A percentile compares a stretch with the other conserved stretches of the same genome.
phyloP scores from a whole-genome alignment of 2,797 vertebrate genomes.

The Gephyroberyx darwinii region DNA sequence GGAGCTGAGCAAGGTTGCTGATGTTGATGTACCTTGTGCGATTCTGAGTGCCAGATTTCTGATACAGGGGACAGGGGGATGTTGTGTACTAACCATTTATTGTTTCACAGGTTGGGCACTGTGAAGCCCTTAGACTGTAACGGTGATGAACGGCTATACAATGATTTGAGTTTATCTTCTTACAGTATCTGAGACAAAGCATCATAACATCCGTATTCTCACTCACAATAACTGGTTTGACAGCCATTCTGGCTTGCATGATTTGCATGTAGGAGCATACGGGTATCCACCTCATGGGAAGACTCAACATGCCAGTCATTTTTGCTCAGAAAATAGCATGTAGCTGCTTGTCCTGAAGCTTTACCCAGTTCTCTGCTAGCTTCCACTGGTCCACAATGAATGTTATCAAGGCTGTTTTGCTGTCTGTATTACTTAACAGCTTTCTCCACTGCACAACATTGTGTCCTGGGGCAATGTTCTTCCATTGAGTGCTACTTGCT shows the following conservation, averaged over 20 bases:
- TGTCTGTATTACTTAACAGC: conserved; percentile 14
- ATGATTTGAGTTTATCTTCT: too few species aligned
- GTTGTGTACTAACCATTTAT: too few species aligned
- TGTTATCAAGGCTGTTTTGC: conserved; percentile 16
- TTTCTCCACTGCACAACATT: conserved; percentile 27
- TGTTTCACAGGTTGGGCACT: too few species aligned
- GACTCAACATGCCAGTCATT: background rate
- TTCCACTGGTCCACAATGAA: background rate
- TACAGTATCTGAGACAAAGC: conserved; percentile 3
- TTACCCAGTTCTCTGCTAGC: background rate
- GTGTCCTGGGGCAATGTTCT: conserved; percentile 26
- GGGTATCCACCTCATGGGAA: conserved; percentile 5
- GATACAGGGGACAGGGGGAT: background rate
- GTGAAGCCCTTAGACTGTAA: too few species aligned
- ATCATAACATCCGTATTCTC: conserved; percentile 19
- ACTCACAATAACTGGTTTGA: conserved; percentile 19
- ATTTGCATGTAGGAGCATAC: conserved; percentile 4
- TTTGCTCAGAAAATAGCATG: conserved; percentile 10
- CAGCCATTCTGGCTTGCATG: conserved; percentile 19
- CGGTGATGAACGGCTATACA: too few species aligned
- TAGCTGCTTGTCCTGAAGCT: conserved; percentile 2
- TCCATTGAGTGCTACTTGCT: conserved; percentile 12
- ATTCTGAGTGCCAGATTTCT: conserved; percentile 1
- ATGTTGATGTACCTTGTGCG: conserved; percentile 5
- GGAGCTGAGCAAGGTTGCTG: background rate